A percentile compares a stretch with the other conserved stretches of the same genome.
Conservation (phyloP, 2,113 vertebrate genomes). For the Cyanistes caeruleus region DNA sequence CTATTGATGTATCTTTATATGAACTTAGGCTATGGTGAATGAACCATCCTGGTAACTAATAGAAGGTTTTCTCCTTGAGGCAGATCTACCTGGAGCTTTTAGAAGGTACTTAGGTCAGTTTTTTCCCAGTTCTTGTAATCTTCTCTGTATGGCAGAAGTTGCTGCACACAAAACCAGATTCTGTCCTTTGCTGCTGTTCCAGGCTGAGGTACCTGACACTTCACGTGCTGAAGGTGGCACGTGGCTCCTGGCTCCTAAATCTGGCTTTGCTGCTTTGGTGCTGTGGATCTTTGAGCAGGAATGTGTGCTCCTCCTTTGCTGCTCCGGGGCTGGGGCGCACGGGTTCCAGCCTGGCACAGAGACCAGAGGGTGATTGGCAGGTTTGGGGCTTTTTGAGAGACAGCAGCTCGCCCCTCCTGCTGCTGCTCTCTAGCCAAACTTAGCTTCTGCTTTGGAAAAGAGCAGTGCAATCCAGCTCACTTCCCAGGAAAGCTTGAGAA, state of each 20-base stretch:
- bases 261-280: neutral
- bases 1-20: neutral
- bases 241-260: neutral
- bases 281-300: neutral
- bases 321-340: accelerated
- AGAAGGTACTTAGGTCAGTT: neutral
- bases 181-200: neutral
- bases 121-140: neutral
- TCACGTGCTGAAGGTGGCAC: neutral
- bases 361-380: neutral
- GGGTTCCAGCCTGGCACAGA: neutral
- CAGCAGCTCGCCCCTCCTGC: neutral
- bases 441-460: neutral
- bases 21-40: neutral
- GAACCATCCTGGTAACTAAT: neutral
- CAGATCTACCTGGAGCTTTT: neutral
- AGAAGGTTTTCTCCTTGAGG: neutral
- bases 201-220: neutral
- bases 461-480: neutral
- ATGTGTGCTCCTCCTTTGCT: neutral
- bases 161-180: neutral
- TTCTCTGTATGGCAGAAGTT: neutral
- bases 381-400: neutral
- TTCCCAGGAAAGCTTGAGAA: neutral
- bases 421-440: neutral